phyloP scores from a whole-genome alignment of 2,888 invertebrate species.

The Drosophila algonquin region DNA sequence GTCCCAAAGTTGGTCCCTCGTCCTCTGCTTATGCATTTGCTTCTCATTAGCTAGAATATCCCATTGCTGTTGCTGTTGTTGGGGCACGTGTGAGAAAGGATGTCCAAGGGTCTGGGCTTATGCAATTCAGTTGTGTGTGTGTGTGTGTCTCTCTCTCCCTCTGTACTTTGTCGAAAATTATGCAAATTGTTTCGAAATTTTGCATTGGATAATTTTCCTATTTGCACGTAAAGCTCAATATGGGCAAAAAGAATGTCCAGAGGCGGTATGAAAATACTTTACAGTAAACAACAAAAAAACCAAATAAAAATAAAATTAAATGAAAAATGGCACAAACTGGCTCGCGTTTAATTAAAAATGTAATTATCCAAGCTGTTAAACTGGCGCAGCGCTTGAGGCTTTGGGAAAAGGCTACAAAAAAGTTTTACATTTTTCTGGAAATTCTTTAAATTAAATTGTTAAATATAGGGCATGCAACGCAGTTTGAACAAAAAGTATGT shows the following conservation, averaged over 20 bases:
- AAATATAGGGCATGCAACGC: conserved; percentile 1
- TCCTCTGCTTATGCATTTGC: conserved; percentile 24
- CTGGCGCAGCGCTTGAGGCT: conserved; percentile 21
- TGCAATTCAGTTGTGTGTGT: conserved; percentile 5
- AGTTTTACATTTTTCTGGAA: neutral
- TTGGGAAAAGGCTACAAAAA: conserved; percentile 15
- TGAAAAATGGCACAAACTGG: conserved; percentile 34
- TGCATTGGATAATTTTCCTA: conserved; percentile 47
- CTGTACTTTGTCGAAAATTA: conserved; percentile 27
- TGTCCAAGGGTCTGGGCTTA: conserved; percentile 20
- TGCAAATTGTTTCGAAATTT: conserved; percentile 40
- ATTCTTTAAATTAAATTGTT: conserved; percentile 31
- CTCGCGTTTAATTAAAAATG: conserved; percentile 59
- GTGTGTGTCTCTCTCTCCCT: neutral
- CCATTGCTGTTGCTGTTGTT: conserved; percentile 15
- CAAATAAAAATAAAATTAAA: conserved; percentile 30
- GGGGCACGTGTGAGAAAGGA: conserved; percentile 44
- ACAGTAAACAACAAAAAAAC: conserved; percentile 25
- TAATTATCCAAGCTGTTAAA: conserved; percentile 42
- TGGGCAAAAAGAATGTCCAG: conserved; percentile 13
- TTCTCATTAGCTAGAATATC: conserved; percentile 39
- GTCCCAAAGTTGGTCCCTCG: conserved; percentile 5
- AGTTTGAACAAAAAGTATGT: neutral
- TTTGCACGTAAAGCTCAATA: conserved; percentile 37
- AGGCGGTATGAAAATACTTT: conserved; percentile 19